Conservation (phyloP, 2,888 invertebrate species). For the Drosophila barbarae region DNA sequence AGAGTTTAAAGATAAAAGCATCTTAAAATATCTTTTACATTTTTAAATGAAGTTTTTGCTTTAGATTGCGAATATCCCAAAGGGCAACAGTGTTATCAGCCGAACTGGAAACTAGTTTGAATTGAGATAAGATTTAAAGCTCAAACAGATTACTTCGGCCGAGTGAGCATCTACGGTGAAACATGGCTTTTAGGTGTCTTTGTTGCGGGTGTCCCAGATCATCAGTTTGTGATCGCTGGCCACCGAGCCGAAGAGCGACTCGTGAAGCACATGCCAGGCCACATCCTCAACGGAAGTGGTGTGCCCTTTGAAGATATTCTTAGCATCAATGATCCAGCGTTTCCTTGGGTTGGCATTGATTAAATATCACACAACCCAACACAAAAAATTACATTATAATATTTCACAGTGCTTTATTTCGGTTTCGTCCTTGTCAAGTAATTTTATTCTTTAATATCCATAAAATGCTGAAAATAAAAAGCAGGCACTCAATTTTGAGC, state of each 20-base stretch:
- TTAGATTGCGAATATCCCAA: too few species aligned
- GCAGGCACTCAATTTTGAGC: slow-evolving; percentile 20
- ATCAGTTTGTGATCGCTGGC: slow-evolving; percentile 99
- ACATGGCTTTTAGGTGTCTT: slow-evolving; percentile 97
- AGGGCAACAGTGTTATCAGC: too few species aligned
- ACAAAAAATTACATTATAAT: not conserved
- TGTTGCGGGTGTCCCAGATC: slow-evolving; percentile 99
- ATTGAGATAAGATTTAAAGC: slow-evolving; percentile 82
- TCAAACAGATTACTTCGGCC: slow-evolving; percentile 99
- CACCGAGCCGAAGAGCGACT: slow-evolving; percentile 98
- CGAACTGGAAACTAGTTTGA: too few species aligned
- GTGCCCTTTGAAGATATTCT: slow-evolving; percentile 98
- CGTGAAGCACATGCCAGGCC: slow-evolving; percentile 99
- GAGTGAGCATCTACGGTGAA: slow-evolving; percentile 99
- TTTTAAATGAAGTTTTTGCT: too few species aligned
- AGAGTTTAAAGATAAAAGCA: not conserved
- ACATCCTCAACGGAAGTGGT: slow-evolving; percentile 99
- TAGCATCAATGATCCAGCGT: slow-evolving; percentile 96
- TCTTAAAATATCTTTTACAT: too few species aligned
- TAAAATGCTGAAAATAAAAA: slow-evolving; percentile 22
- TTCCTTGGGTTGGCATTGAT: slow-evolving; percentile 98
- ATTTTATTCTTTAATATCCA: slow-evolving; percentile 6
- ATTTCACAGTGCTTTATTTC: not conserved
- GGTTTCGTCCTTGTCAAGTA: not conserved
- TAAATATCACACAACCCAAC: too few species aligned